Evolutionary conservation across 2,797 vertebrate genomes (phyloP).

Genomic region (Labeo calbasu): DNA sequence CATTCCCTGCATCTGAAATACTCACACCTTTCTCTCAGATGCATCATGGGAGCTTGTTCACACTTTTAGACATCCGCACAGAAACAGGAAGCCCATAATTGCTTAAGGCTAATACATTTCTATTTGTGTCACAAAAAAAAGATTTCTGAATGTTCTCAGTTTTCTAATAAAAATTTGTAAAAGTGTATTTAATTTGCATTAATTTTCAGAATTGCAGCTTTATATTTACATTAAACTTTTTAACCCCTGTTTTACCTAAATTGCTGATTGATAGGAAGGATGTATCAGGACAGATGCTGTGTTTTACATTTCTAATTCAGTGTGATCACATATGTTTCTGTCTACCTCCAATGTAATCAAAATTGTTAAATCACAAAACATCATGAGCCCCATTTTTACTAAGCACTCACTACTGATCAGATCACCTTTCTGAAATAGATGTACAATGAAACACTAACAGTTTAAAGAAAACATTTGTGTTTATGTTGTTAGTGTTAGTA

Average conservation of each 20-base stretch:
- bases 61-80: not conserved
- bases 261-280: not conserved
- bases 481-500: no score
- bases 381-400: not conserved
- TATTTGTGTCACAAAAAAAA: not conserved
- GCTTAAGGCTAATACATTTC: not conserved
- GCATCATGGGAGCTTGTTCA: not conserved
- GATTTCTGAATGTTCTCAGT: not conserved
- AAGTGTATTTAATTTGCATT: not conserved
- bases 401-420: not conserved
- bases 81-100: not conserved
- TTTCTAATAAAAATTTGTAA: not conserved
- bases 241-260: not conserved
- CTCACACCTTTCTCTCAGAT: slow-evolving; percentile 24
- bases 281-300: not conserved
- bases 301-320: not conserved
- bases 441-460: no score
- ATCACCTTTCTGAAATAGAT: no score
- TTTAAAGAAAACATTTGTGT: no score
- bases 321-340: not conserved
- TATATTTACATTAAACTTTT: not conserved
- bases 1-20: not conserved
- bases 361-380: not conserved
- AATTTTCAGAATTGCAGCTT: not conserved
- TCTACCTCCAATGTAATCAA: not conserved